Percentiles rank a stretch among this genome's conserved stretches.
These are phyloP conservation scores for Caenorhabditis sp. DNA, from an alignment of 2,888 invertebrate species.

Conservation along the genomic window DNA sequence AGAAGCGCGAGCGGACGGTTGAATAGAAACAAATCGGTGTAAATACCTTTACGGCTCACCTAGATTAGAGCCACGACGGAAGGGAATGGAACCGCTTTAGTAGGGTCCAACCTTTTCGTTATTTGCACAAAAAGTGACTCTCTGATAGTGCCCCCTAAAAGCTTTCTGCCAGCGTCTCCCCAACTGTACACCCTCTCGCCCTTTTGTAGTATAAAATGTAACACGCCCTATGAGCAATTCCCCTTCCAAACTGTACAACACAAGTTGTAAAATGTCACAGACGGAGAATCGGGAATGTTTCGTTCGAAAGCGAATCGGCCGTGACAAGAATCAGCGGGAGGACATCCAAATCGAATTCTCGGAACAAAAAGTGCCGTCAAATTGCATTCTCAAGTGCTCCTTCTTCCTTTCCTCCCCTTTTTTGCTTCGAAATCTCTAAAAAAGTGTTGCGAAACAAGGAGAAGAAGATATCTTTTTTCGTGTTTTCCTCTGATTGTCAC, in stretches of 20 bases:
- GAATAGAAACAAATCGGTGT: conserved; percentile 46
- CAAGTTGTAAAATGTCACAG: too few species aligned
- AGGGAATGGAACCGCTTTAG: too few species aligned
- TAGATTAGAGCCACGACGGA: too few species aligned
- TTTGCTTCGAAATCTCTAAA: background rate
- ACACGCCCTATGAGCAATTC: background rate
- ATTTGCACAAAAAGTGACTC: too few species aligned
- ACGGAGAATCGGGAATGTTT: too few species aligned
- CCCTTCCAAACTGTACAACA: background rate
- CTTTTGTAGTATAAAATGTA: background rate
- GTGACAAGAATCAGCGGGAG: background rate
- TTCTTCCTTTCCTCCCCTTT: background rate
- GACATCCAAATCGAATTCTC: conserved; percentile 21
- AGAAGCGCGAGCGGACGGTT: background rate
- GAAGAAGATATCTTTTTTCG: too few species aligned
- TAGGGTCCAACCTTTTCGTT: too few species aligned
- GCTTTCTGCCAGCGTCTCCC: too few species aligned
- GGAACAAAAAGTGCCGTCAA: conserved; percentile 17
- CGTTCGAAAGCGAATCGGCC: too few species aligned
- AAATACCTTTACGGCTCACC: conserved; percentile 29
- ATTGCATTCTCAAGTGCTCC: conserved; percentile 39
- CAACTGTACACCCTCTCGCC: background rate
- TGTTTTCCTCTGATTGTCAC: too few species aligned
- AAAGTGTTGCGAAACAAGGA: conserved; percentile 34
- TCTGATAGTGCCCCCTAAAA: too few species aligned